These are phyloP conservation scores for Melipona beecheii DNA, from an alignment of 2,888 invertebrate genomes.

Conservation along the genomic window DNA sequence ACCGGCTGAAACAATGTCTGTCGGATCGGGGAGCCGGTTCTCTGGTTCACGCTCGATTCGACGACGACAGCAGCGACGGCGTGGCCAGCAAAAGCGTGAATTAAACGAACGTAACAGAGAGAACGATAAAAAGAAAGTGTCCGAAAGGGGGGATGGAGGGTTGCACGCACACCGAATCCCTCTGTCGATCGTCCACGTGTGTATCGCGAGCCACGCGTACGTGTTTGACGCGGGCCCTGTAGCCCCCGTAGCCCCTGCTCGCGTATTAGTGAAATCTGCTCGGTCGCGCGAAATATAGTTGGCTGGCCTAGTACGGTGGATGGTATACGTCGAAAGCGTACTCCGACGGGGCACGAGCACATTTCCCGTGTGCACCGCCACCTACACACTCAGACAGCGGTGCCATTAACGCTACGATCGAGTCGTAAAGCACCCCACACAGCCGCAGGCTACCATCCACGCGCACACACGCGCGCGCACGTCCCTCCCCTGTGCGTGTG, in stretches of 20 bases:
- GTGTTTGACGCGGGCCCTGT: conserved; percentile 15
- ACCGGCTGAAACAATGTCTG: neutral
- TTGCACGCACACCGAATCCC: neutral
- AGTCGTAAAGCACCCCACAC: conserved; percentile 63
- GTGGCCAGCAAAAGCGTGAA: conserved; percentile 1
- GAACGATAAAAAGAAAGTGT: conserved; percentile 16
- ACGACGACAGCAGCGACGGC: neutral
- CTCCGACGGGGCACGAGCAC: conserved; percentile 39
- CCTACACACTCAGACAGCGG: conserved; percentile 29
- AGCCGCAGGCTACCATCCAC: conserved; percentile 29
- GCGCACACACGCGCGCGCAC: neutral
- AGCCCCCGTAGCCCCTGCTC: neutral
- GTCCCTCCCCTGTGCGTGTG: conserved; percentile 16
- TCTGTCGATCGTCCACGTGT: conserved; percentile 22
- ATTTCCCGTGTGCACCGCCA: conserved; percentile 11
- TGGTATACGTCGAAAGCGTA: conserved; percentile 51
- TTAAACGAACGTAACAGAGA: conserved; percentile 23
- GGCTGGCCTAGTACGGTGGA: conserved; percentile 56
- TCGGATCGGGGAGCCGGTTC: neutral
- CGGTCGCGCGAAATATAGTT: conserved; percentile 51
- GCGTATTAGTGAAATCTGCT: conserved; percentile 55
- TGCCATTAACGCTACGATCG: conserved; percentile 61
- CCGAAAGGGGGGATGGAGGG: neutral
- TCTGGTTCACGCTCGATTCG: conserved; percentile 11
- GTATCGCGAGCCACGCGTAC: conserved; percentile 4